Base-by-base conservation (phyloP, 2,888 invertebrate species). In the Ecdyonurus torrentis region DNA sequence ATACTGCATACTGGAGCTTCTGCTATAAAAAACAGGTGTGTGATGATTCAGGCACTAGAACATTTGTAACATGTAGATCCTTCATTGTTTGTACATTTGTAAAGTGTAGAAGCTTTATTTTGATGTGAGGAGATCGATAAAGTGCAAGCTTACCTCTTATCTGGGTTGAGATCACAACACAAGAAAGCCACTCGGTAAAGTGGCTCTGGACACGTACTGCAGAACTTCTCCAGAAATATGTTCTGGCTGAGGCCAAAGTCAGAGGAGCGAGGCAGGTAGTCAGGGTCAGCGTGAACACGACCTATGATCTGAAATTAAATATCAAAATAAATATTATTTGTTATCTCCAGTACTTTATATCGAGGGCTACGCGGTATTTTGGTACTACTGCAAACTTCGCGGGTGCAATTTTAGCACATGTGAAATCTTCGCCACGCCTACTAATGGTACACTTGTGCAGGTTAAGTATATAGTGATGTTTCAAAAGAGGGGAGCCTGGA, bases 251-350 rank as follows among this genome's bases (percentile, higher is more conserved):
- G 78, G 0, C 94, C 94, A 74, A 96, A 96, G 77, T 96, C 95
- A 52, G 86, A 82, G 1, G 91, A 90, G 53, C 96, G 83, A 1
- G 96, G 95, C 67, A 96, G 77, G 73, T 86, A 89, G 75, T 96
- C 96, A 0, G 96, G 96, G 79, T 96, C 96, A 0, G 96, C 96
- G 66, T 91, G 88, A 2, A 96, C 93, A 58, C 95, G 83, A 0
- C 95, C 95, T 71, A 96, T 96, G 69, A 96, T 91, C 88, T 91
- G 71, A 1, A 71, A n/a, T n/a, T n/a, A n/a, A n/a, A n/a, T n/a
- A n/a, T n/a, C n/a, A n/a, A n/a, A n/a, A n/a, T n/a, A n/a, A n/a
- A n/a, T n/a, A n/a, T n/a, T n/a, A n/a, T n/a, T n/a, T n/a, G n/a
- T n/a, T n/a, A n/a, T n/a, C n/a, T n/a, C n/a, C n/a, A n/a, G n/a